These are phyloP conservation scores for Saturnia japonica DNA, from an alignment of 2,888 invertebrate species.

Conservation along the genomic window DNA sequence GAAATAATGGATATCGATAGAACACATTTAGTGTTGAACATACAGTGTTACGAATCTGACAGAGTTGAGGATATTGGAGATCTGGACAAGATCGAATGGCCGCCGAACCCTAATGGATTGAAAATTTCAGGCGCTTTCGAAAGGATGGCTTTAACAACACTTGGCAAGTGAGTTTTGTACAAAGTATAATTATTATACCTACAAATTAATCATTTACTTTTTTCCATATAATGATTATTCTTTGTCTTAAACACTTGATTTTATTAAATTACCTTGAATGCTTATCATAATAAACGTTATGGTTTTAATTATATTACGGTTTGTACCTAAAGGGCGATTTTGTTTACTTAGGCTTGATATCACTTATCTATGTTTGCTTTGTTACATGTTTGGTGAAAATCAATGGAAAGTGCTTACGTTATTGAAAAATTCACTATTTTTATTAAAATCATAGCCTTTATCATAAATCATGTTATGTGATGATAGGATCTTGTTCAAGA, in stretches of 20 bases:
- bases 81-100: constrained; percentile 73
- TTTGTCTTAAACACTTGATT: constrained; percentile 26
- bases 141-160: constrained; percentile 64
- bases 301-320: constrained; percentile 31
- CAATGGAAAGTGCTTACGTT: constrained; percentile 16
- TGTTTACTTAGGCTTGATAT: constrained; percentile 37
- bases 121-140: constrained; percentile 71
- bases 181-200: too few relatives aligned
- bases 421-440: neutral
- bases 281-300: constrained; percentile 43
- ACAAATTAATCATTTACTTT: constrained; percentile 7
- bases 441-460: neutral
- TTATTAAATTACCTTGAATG: constrained; percentile 47
- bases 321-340: constrained; percentile 46
- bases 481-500: neutral
- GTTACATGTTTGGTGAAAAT: constrained; percentile 35
- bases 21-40: constrained; percentile 68
- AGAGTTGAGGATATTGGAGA: constrained; percentile 59
- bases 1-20: constrained; percentile 70
- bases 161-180: constrained; percentile 67
- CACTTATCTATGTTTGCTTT: constrained; percentile 41
- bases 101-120: constrained; percentile 67
- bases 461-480: neutral
- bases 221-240: constrained; percentile 2
- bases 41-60: constrained; percentile 62